phyloP scores from a whole-genome alignment of 2,113 vertebrate species.

The Hydrochoerus hydrochaeris region DNA sequence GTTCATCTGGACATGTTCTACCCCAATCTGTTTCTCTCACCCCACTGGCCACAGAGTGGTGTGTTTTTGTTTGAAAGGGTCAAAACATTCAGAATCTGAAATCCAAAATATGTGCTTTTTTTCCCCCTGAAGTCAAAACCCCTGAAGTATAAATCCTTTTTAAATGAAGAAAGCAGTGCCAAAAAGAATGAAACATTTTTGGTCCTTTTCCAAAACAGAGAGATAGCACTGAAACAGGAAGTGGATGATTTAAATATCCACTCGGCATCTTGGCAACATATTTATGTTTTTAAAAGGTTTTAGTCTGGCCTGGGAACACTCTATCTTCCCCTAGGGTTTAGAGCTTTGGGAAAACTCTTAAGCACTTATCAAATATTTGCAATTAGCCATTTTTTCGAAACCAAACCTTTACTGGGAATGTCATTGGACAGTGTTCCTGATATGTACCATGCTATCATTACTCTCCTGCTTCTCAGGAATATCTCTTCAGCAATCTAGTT shows the following conservation, averaged over 20 bases:
- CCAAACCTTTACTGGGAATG: constrained; percentile 51
- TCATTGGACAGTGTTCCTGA: background rate
- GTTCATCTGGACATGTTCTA: constrained; percentile 40
- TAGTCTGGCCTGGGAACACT: constrained; percentile 83
- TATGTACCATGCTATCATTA: background rate
- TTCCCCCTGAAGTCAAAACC: constrained; percentile 75
- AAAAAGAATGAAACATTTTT: constrained; percentile 80
- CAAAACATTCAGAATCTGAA: constrained; percentile 79
- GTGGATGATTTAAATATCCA: constrained; percentile 82
- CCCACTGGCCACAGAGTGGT: constrained; percentile 29
- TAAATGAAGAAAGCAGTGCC: constrained; percentile 85
- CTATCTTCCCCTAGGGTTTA: constrained; percentile 75
- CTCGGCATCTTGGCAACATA: constrained; percentile 77
- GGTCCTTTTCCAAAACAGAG: constrained; percentile 82
- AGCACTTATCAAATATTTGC: constrained; percentile 81
- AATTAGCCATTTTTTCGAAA: constrained; percentile 78
- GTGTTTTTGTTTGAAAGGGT: constrained; percentile 78
- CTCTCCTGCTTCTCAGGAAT: background rate
- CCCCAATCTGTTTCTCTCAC: background rate
- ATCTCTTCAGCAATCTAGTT: background rate
- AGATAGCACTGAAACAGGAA: constrained; percentile 84
- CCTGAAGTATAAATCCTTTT: constrained; percentile 85
- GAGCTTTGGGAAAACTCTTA: constrained; percentile 81
- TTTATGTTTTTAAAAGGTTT: constrained; percentile 84
- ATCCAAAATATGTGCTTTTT: constrained; percentile 72